Base-by-base conservation (phyloP, 2,888 invertebrate species). In the Amiota communis region DNA sequence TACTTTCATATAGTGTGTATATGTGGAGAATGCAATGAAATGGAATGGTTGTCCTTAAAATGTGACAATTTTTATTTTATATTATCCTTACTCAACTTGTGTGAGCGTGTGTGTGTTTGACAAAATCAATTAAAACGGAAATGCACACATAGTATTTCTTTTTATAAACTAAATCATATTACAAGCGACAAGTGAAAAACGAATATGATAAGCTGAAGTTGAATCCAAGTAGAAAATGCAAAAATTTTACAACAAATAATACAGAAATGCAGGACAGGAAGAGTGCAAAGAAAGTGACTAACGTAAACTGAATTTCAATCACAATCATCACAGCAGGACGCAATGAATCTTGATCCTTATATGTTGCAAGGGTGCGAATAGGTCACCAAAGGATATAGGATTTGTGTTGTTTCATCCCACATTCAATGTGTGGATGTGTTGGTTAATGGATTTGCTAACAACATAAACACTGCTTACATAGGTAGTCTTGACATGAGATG, bases 71-170 rank as follows among this genome's bases (percentile, higher is more conserved):
- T 73, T 74, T 72, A 82, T 84, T 86, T 83, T 80, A 85, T 79
- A 84, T 83, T 86, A 84, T 59, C 36, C 6, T 36, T 0, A 36
- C 6, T 36, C 36, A 36, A 6, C 0, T 36, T 36, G 2, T 6
- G 36, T 36, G 36, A n/a, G n/a, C n/a, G n/a, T 6, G 6, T 36
- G 4, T 36, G 36, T 36, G 15, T 82, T 83, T 80, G 84, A 86
- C 75, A 82, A 85, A 86, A 86, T 86, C 86, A 86, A 86, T 86
- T 86, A 86, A 86, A 80, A 79, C 85, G 86, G 84, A 86, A 84
- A 86, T 81, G 83, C 82, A 79, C 81, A 81, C 79, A 75, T 70
- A 72, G 2, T 59, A 17, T 59, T 10, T 15, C 10, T 17, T n/a
- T 20, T 9, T 59, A 17, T 47, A 79, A 84, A 79, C 78, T 65